Conservation (phyloP, 2,888 invertebrate genomes). For the Calephelis perditalis region DNA sequence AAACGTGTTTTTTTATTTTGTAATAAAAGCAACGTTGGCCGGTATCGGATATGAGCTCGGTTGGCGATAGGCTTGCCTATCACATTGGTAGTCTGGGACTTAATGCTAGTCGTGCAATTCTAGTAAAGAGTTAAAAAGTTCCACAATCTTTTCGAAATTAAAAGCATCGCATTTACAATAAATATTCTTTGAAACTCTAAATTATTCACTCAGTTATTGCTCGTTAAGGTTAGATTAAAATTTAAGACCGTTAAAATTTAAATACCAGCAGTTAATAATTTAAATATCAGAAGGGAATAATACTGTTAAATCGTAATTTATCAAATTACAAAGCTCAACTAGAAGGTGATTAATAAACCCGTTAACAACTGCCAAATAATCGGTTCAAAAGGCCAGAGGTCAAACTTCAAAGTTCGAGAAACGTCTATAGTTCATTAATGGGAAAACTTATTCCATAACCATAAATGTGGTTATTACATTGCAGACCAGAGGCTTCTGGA, state of each 20-base stretch:
- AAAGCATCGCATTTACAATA: too few species aligned
- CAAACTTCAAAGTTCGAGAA: constrained; percentile 8
- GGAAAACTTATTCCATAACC: constrained; percentile 11
- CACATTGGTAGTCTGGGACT: too few species aligned
- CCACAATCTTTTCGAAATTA: too few species aligned
- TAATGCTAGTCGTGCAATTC: too few species aligned
- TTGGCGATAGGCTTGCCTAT: too few species aligned
- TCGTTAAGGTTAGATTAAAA: not conserved
- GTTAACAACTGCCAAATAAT: constrained; percentile 8
- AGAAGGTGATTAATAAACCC: constrained; percentile 7
- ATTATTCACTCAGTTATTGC: not conserved
- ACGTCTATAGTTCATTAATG: constrained; percentile 10
- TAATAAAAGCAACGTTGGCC: too few species aligned
- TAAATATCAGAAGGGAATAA: not conserved
- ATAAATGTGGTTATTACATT: constrained; percentile 1
- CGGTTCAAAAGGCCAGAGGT: constrained; percentile 7
- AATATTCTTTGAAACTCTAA: too few species aligned
- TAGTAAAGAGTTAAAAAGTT: too few species aligned
- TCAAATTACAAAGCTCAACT: constrained; percentile 8
- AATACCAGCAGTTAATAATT: not conserved
- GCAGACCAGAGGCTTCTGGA: not conserved
- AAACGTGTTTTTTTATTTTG: too few species aligned
- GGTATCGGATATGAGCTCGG: too few species aligned
- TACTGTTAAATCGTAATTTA: constrained; percentile 1
- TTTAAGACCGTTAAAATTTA: not conserved